Percentiles rank a stretch among this genome's conserved stretches.
Conservation (phyloP, 2,113 vertebrate species). For the Muntiacus reevesi region DNA sequence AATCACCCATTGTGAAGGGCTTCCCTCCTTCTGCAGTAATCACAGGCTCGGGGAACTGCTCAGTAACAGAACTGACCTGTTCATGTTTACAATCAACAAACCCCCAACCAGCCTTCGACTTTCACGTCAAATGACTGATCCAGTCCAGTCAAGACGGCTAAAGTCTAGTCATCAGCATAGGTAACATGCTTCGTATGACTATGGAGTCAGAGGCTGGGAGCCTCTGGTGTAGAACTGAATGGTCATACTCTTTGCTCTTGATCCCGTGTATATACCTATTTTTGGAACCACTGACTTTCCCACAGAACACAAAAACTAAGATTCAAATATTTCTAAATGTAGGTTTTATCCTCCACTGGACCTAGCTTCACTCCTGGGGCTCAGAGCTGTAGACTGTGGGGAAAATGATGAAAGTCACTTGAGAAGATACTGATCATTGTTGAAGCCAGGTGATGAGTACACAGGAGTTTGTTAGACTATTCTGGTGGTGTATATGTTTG, state of each 20-base stretch:
- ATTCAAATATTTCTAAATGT: not conserved
- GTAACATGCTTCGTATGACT: not conserved
- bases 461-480: not conserved
- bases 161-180: not conserved
- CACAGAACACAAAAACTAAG: not conserved
- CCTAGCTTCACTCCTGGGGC: not conserved
- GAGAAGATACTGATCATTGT: not conserved
- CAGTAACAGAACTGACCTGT: not conserved
- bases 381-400: not conserved
- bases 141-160: not conserved
- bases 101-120: not conserved
- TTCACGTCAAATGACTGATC: not conserved
- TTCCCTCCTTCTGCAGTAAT: not conserved
- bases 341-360: not conserved
- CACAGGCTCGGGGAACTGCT: not conserved
- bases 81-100: not conserved
- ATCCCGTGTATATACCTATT: not conserved
- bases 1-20: not conserved
- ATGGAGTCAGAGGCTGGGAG: not conserved
- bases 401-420: not conserved
- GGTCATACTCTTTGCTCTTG: not conserved
- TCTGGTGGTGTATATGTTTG: not conserved
- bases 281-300: not conserved
- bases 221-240: not conserved
- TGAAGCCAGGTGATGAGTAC: not conserved